Evolutionary conservation across 1,140 invertebrate species (phyloP).

Genomic region (Drosophila miranda): DNA sequence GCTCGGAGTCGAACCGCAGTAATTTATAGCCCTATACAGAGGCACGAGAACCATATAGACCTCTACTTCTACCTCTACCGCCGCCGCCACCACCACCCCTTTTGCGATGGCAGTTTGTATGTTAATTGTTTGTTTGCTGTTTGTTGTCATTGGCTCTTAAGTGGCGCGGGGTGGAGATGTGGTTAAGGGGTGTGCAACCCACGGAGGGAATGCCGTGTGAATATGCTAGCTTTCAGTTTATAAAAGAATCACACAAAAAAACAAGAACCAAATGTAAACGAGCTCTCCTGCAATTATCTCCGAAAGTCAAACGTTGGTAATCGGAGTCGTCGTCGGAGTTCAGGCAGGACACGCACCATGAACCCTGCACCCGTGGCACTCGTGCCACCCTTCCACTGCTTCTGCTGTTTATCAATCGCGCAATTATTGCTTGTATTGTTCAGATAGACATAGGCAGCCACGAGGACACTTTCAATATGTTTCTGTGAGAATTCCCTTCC

Average conservation of each 20-base stretch:
- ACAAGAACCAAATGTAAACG: constrained; percentile 21
- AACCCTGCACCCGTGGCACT: constrained; percentile 17
- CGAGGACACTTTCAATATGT: constrained; percentile 69
- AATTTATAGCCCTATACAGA: constrained; percentile 64
- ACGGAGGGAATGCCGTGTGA: constrained; percentile 57
- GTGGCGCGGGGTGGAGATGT: constrained; percentile 39
- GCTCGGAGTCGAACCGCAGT: constrained; percentile 69
- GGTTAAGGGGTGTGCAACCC: constrained; percentile 6
- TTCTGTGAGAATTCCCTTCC: constrained; percentile 39
- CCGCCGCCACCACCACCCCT: constrained; percentile 21
- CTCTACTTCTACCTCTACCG: too few relatives aligned
- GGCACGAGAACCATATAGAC: constrained; percentile 64
- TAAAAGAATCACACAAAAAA: constrained; percentile 22
- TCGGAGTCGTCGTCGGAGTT: constrained; percentile 52
- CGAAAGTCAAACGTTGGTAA: constrained; percentile 72
- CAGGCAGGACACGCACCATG: constrained; percentile 11
- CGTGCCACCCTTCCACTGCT: constrained; percentile 29
- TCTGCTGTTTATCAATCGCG: constrained; percentile 58
- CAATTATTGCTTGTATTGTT: constrained; percentile 80
- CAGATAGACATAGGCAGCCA: constrained; percentile 48
- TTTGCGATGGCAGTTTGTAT: constrained; percentile 22
- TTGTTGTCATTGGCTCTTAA: constrained; percentile 78
- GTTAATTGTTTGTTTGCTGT: constrained; percentile 82
- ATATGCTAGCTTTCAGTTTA: constrained; percentile 74
- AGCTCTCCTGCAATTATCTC: constrained; percentile 42